A percentile compares a stretch with the other conserved stretches of the same genome.
These are phyloP conservation scores for sheep (Ovis aries) DNA, from an alignment of 2,113 vertebrate genomes.

Conservation along the genomic window ARS-UI_Ramb_v3.0 NC_056054.1:100354001-100354500, in stretches of 20 bases:
- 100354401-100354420: constrained; percentile 28
- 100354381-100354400: neutral
- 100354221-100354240: neutral
- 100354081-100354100: neutral
- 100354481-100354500: neutral
- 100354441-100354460: neutral
- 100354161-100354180: neutral
- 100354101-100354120: neutral
- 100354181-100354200: neutral
- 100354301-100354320: constrained; percentile 34
- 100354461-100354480: constrained; percentile 23
- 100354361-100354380: constrained; percentile 6
- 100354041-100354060: neutral
- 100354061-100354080: neutral
- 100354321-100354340: constrained; percentile 13
- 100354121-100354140: neutral
- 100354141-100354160: neutral
- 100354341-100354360: neutral
- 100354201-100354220: neutral
- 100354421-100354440: constrained; percentile 36
- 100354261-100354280: constrained; percentile 59
- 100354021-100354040: neutral
- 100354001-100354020: neutral
- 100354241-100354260: constrained; percentile 43
- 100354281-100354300: constrained; percentile 63